Conservation (phyloP, 2,113 vertebrate genomes). For the Tichodroma muraria region DNA sequence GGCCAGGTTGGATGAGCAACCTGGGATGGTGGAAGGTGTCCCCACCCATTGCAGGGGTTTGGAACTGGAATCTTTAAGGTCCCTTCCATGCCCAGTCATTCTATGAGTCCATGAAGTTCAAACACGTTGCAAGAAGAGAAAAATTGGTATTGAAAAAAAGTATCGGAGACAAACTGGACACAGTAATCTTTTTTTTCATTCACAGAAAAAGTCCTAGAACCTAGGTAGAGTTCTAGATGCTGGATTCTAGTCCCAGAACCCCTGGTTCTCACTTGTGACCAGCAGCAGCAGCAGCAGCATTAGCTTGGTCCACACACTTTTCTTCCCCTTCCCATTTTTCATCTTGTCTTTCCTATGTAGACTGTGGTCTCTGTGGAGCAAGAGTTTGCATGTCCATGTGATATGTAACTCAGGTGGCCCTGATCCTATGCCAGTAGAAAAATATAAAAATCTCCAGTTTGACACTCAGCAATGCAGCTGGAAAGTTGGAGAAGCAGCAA, state of each 20-base stretch:
- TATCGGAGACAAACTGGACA: neutral
- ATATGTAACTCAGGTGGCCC: neutral
- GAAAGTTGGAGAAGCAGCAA: neutral
- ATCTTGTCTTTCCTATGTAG: neutral
- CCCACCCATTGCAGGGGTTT: neutral
- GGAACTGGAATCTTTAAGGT: neutral
- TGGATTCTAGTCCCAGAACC: neutral
- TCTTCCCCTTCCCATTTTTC: neutral
- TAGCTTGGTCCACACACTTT: neutral
- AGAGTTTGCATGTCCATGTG: neutral
- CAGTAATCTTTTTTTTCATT: neutral
- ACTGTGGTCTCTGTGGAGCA: neutral
- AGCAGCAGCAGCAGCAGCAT: neutral
- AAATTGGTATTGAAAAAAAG: neutral
- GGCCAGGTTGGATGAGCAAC: rapidly evolving
- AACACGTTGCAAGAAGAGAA: neutral
- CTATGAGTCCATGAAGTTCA: neutral
- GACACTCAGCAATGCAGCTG: neutral
- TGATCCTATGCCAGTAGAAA: neutral
- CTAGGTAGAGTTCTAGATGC: neutral
- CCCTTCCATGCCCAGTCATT: neutral
- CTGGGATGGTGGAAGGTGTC: neutral
- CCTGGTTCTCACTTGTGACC: neutral
- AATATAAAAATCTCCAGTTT: neutral
- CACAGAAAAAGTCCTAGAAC: neutral